phyloP scores from a whole-genome alignment of 92 coral and sea anemone genomes.

The Siderastrea siderea region DNA sequence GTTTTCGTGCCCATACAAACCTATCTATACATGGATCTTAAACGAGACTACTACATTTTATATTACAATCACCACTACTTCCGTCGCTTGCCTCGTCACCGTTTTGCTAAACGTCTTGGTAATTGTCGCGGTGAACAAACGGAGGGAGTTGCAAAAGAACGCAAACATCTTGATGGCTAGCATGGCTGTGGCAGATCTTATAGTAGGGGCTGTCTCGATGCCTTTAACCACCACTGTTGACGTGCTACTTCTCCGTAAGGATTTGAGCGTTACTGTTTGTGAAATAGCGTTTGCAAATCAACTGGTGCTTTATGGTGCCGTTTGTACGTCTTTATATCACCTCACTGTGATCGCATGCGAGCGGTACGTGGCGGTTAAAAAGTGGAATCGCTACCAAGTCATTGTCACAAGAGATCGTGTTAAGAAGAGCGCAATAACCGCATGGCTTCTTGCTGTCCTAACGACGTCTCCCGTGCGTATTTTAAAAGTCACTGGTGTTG shows the following conservation, averaged over 20 bases:
- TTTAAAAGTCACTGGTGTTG: not conserved
- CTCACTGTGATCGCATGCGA: conserved; percentile 37
- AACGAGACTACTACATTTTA: not conserved
- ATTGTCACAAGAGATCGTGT: conserved; percentile 18
- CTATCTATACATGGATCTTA: conserved; percentile 9
- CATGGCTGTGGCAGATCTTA: conserved; percentile 33
- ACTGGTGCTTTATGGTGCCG: not conserved
- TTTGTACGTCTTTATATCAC: conserved; percentile 24
- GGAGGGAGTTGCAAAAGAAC: conserved; percentile 7
- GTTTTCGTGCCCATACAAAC: not conserved
- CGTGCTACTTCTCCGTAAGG: not conserved
- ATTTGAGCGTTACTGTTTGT: not conserved
- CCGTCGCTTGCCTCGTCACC: not conserved
- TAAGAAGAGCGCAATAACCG: not conserved
- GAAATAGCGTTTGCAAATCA: not conserved
- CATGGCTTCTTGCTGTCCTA: conserved; percentile 19
- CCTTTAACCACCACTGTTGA: not conserved
- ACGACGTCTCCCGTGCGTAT: not conserved
- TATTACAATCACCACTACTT: not conserved
- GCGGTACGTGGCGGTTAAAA: conserved; percentile 27
- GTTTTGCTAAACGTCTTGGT: conserved; percentile 7
- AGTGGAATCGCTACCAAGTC: conserved; percentile 7
- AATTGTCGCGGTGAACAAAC: conserved; percentile 7
- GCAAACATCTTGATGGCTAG: conserved; percentile 19
- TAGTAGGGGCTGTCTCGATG: conserved; percentile 31